phyloP scores from a whole-genome alignment of 1,140 invertebrate species.

The Procambarus clarkii region DNA sequence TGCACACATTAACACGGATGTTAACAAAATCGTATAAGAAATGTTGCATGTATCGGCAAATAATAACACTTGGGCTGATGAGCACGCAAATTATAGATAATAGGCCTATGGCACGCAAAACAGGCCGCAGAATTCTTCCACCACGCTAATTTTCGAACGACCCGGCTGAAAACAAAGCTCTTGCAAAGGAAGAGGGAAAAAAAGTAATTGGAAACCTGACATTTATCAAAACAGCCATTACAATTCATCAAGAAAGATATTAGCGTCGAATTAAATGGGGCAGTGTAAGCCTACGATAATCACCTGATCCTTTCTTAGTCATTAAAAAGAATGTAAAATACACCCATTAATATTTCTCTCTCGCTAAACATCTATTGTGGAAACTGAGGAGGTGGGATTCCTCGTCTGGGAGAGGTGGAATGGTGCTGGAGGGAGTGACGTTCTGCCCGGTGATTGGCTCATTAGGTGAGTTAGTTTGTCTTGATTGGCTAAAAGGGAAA shows the following conservation, averaged over 20 bases:
- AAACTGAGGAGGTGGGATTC: background rate
- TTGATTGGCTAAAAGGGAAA: conserved; percentile 13
- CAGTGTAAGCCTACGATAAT: conserved; percentile 60
- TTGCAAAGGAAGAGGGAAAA: background rate
- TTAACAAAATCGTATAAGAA: too few relatives aligned
- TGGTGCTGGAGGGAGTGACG: background rate
- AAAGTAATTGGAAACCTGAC: conserved; percentile 50
- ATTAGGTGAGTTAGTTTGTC: conserved; percentile 1
- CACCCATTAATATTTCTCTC: conserved; percentile 49
- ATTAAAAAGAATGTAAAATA: conserved; percentile 64
- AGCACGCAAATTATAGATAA: conserved; percentile 40
- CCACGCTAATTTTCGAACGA: background rate
- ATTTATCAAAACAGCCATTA: conserved; percentile 64
- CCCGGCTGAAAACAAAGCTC: background rate
- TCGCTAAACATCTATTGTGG: conserved; percentile 33
- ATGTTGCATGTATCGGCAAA: background rate
- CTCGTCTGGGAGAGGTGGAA: background rate
- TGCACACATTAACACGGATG: too few relatives aligned
- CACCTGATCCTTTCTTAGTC: conserved; percentile 59
- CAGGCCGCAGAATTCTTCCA: background rate
- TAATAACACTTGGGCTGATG: conserved; percentile 33
- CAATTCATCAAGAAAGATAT: conserved; percentile 60
- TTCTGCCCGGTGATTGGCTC: conserved; percentile 5
- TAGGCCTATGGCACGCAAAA: conserved; percentile 27
- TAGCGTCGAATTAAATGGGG: conserved; percentile 68